Evolutionary conservation across 2,888 invertebrate species (phyloP), one percentile per base, ranked within the genome.

Genomic region (Morinoia aosen): DNA sequence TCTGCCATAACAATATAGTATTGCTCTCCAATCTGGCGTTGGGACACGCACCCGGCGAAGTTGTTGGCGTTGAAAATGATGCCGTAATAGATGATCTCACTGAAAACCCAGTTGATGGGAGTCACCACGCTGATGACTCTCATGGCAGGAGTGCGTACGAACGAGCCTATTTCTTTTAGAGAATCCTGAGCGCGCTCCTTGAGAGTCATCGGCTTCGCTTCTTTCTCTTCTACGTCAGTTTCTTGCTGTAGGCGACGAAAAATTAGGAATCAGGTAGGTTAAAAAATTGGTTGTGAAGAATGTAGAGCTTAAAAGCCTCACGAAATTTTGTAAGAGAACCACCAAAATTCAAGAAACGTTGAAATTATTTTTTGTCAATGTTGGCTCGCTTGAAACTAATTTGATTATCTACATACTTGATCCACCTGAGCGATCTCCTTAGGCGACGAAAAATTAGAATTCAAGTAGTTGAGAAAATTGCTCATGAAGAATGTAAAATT

Each of bases 31-130:
- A 48, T 48, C 48, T 48, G 25, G 61, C 61, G 61, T 61, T 61
- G 14, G 61, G 25, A 33, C 33, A 33, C 91, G 14, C 58, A 95
- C 95, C 95, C 88, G 11, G 95, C 95, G 58, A 95, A 95, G 58
- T 76, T 95, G 95, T 95, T 95, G 19, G 95, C 95, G 56, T 95
- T 95, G 95, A 95, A 95, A 56, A 95, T 95, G 90, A 95, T 95
- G 16, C 95, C 95, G 76, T 95, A 95, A 88, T 95, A 95, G 88
- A 95, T 76, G 39, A 95, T 61, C 64, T 95, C 95, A 56, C 61
- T 88, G 58, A 95, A 58, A 7, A 95, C 39, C 95, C 95, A 95
- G 58, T 91, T 91, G 61, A 91, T 95, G 39, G 95, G 95, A 25
- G 58, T 88, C 12, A 95, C 76, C n/a, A 95, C 39, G 14, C 61